Base-by-base conservation (phyloP, 2,797 vertebrate species). In the Pangasius djambal region DNA sequence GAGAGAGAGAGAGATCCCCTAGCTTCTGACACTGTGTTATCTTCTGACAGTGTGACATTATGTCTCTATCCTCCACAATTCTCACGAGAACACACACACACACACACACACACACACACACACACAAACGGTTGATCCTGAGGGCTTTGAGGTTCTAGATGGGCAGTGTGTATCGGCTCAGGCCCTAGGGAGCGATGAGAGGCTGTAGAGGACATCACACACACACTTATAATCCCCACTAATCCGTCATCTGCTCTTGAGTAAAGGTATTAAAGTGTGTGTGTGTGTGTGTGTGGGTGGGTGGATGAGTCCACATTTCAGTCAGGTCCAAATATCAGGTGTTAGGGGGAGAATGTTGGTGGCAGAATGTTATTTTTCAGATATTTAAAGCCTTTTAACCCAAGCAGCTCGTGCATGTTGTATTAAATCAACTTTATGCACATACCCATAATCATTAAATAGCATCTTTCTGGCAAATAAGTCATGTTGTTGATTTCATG, bases 111-210 rank as follows among this genome's bases (percentile, higher is more conserved):
- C 94, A 88, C 61, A 59, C 93, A 48, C 44, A 52, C 94, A 86
- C 61, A 65, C 93, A 75, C 40, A 50, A 52, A 57, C 2, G 94
- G 94, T 95, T 94, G 95, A 96, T 96, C 93, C 93, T 88, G 87
- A 16, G 93, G 91, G 94, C 92, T 94, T 93, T 95, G 93, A 93
- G 90, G 92, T 93, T 65, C 31, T 50, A 77, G 87, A 72, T 79
- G 65, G 67, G 16, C 84, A 52, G 84, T 37, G 67, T 85, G 75
- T 83, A 86, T 93, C 86, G 87, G 91, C 89, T 91, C 79, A 70
- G 63, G 92, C 92, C 93, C 85, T 77, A 87, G 94, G 94, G 95
- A 94, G 89, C 7, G 87, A 92, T 93, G 89, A 92, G 93, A 92
- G 90, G 92, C 88, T 67, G 48, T 88, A 88, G 92, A 91, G 93